Conservation (phyloP, 2,113 vertebrate species). For the Apaloderma vittatum region DNA sequence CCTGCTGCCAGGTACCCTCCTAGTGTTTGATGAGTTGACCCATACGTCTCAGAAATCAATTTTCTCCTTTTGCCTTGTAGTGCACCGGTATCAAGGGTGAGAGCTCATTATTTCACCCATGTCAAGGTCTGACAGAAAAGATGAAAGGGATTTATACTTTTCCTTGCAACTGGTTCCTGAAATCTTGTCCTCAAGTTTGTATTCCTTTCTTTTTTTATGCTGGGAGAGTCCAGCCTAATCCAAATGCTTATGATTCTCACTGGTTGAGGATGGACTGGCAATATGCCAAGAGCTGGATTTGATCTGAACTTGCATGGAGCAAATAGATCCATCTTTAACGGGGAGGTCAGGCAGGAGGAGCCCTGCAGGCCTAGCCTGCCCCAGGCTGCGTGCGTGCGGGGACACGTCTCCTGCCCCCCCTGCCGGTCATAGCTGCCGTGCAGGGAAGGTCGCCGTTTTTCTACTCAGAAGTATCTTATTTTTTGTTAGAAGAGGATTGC, state of each 20-base stretch:
- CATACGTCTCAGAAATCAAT: background rate
- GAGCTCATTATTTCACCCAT: background rate
- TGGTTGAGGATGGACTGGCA: background rate
- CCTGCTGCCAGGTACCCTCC: background rate
- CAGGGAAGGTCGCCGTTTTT: background rate
- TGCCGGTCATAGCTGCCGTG: background rate
- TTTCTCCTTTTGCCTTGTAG: background rate
- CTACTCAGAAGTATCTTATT: background rate
- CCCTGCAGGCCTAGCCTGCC: background rate
- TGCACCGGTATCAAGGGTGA: fast-evolving
- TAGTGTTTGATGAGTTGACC: background rate
- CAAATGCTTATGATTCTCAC: fast-evolving
- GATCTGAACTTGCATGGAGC: fast-evolving
- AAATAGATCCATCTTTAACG: background rate
- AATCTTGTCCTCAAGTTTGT: background rate
- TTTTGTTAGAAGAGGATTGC: background rate
- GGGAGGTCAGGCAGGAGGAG: background rate
- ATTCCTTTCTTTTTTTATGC: background rate
- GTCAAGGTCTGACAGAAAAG: background rate
- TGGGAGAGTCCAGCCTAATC: background rate
- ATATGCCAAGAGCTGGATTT: background rate
- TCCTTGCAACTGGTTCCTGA: background rate
- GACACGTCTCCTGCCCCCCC: background rate
- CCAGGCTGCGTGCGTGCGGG: fast-evolving
- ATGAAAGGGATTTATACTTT: background rate